Conservation (phyloP, 1,140 invertebrate species). For the Plutomurus gul region DNA sequence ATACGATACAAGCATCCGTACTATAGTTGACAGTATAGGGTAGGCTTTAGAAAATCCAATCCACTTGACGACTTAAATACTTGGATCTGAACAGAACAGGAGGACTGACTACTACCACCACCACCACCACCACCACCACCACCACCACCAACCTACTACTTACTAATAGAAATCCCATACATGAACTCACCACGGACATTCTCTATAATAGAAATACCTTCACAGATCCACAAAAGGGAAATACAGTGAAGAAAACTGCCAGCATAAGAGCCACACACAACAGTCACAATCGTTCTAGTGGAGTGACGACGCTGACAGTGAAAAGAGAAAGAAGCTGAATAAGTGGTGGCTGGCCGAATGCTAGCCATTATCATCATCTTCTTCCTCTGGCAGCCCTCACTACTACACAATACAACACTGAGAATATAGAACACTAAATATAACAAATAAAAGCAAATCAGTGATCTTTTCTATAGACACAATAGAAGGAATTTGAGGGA, state of each 20-base stretch:
- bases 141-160: background rate
- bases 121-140: background rate
- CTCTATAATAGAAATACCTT: background rate
- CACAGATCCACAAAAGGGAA: background rate
- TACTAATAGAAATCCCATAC: background rate
- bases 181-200: background rate
- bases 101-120: too few species aligned
- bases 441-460: too few species aligned
- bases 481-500: too few species aligned
- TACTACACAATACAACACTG: too few species aligned
- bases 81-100: background rate
- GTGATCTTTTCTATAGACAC: too few species aligned
- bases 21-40: too few species aligned
- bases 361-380: background rate
- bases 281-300: slow-evolving; percentile 3
- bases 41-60: slow-evolving; percentile 9
- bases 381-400: background rate
- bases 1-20: too few species aligned
- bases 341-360: background rate
- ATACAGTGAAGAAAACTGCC: background rate
- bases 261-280: background rate
- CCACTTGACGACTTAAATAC: slow-evolving; percentile 26
- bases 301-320: slow-evolving; percentile 9
- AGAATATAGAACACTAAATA: too few species aligned
- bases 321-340: slow-evolving; percentile 12